phyloP scores from a whole-genome alignment of 2,797 vertebrate species.

The Tokudaia tokunoshimensis region DNA sequence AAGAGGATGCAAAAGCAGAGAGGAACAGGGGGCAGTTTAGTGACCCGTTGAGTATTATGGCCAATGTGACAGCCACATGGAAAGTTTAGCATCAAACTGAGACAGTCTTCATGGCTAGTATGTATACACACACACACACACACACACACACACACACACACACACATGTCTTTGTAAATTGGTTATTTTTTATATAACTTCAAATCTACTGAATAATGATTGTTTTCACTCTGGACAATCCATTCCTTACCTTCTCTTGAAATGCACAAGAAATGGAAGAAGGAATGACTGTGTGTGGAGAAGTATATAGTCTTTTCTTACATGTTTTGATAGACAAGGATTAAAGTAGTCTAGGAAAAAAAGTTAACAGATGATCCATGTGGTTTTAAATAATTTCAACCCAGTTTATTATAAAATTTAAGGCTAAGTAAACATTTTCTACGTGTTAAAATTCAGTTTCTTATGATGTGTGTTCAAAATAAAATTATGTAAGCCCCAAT shows the following conservation, averaged over 20 bases:
- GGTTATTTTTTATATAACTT: conserved; percentile 66
- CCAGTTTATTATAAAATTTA: conserved; percentile 75
- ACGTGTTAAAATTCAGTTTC: conserved; percentile 81
- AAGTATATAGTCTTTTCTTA: conserved; percentile 70
- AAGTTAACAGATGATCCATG: conserved; percentile 74
- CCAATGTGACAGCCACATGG: neutral
- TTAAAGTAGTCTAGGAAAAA: conserved; percentile 67
- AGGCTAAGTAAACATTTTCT: conserved; percentile 53
- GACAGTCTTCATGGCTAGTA: conserved; percentile 66
- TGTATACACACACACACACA: neutral
- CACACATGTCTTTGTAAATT: conserved; percentile 70
- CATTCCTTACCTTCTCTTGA: conserved; percentile 74
- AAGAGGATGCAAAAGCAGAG: conserved; percentile 33
- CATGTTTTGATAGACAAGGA: conserved; percentile 75
- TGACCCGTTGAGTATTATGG: neutral
- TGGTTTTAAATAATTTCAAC: conserved; percentile 79
- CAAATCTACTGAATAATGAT: conserved; percentile 65
- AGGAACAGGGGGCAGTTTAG: neutral
- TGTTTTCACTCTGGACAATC: conserved; percentile 70
- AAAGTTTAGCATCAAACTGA: conserved; percentile 11
- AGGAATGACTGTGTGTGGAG: conserved; percentile 71
- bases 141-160: neutral
- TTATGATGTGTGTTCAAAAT: conserved; percentile 69
- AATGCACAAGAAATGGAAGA: conserved; percentile 69
- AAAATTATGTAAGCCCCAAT: conserved; percentile 68